Evolutionary conservation across 2,888 invertebrate species (phyloP), one percentile per base, ranked within the genome.

Genomic region (Leucoptera coffeella): DNA sequence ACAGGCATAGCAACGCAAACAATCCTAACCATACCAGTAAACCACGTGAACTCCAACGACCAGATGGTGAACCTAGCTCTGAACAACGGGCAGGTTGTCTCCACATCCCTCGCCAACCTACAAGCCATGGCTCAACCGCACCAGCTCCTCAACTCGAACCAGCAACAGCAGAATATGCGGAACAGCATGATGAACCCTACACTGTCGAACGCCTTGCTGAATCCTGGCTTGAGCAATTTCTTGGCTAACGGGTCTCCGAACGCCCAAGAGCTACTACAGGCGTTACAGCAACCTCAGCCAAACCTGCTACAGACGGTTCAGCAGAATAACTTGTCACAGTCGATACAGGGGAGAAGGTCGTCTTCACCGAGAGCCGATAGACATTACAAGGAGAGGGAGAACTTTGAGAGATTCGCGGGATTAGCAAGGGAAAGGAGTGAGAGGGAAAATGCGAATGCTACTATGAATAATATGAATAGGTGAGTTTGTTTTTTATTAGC

Each of bases 1-100:
- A 23, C 64, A 93, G 93, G 93, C 40, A 85, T 94, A 51, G 91
- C 92, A 28, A 88, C 93, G 27, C 95, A 95, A 71, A 94, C 94
- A 45, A 92, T 95, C 50, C 74, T 95, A 42, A 93, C 94, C 38
- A 94, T 95, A 51, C 94, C 94, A 29, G 89, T 94, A 32, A 89
- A 85, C 62, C 87, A 89, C 65, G 85, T 89, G 37, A 87, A 86
- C 65, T 77, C 78, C 25, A 77, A 75, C 49, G 78, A 78, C 39
- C 78, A 78, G 42, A 83, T 85, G 78, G 83, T 85, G 14, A 85
- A 89, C 51, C 60, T 89, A 43, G 85, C 87, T 4, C 73, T 88
- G 35, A 85, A 83, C 55, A 89, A 87, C 54, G 88, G 88, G 15
- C 89, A 89, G 65, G 84, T 89, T 22, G 82, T 89, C 12, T 85